These are phyloP conservation scores for Ctenochaetus hawaiiensis DNA, from an alignment of 2,797 vertebrate species.

Conservation along the genomic window DNA sequence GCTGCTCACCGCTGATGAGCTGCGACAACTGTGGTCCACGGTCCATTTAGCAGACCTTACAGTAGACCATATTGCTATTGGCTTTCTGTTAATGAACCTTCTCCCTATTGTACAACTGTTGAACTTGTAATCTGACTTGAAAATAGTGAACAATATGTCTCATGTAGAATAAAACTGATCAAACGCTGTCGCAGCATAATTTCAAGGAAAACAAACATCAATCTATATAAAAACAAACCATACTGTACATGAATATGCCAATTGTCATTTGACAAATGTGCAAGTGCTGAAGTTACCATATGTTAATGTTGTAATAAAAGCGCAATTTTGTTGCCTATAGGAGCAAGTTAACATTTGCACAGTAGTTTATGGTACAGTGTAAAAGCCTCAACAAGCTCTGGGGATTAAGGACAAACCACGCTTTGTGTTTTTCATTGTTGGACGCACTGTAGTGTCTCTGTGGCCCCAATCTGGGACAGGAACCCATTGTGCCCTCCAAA, in stretches of 20 bases:
- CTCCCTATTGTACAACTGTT: not conserved
- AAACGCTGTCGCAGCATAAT: not conserved
- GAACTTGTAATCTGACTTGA: not conserved
- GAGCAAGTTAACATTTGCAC: not conserved
- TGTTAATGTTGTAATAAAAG: not conserved
- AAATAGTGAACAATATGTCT: not conserved
- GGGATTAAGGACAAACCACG: constrained; percentile 59
- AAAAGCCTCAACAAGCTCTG: constrained; percentile 18
- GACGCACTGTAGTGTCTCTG: constrained; percentile 49
- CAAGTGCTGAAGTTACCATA: not conserved
- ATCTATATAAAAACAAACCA: not conserved
- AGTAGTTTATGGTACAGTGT: not conserved
- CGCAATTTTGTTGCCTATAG: not conserved
- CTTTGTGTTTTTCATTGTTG: constrained; percentile 71
- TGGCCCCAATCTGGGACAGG: constrained; percentile 77
- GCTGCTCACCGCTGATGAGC: constrained; percentile 57
- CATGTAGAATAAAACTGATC: not conserved
- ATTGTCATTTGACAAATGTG: not conserved
- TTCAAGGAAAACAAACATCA: not conserved
- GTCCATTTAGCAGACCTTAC: constrained; percentile 39
- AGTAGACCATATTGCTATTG: constrained; percentile 1
- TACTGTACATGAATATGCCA: not conserved
- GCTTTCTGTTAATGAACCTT: not conserved
- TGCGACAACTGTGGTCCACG: constrained; percentile 49
- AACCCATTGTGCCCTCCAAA: constrained; percentile 82